Conservation (phyloP, 2,888 invertebrate genomes). For the Synanthedon formicaeformis region DNA sequence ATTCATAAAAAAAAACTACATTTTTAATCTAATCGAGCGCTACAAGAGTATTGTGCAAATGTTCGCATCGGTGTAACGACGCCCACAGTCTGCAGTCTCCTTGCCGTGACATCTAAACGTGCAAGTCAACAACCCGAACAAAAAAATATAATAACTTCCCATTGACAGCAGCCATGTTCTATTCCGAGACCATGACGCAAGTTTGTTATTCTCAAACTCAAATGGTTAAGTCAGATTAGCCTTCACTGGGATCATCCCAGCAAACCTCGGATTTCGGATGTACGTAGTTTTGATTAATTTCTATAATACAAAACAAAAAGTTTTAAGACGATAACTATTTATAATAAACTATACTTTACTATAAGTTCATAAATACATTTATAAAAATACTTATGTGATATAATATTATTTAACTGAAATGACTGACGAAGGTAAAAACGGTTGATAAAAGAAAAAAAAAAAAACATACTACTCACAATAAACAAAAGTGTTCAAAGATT, state of each 20-base stretch:
- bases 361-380: no score
- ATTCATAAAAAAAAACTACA: no score
- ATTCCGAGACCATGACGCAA: conserved; percentile 59
- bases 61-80: conserved; percentile 15
- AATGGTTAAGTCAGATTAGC: background rate
- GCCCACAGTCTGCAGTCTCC: conserved; percentile 31
- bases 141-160: conserved; percentile 55
- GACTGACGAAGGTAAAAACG: no score
- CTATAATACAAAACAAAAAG: no score
- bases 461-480: no score
- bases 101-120: conserved; percentile 61
- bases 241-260: background rate
- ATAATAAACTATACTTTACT: no score
- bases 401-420: no score
- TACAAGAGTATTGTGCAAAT: conserved; percentile 3
- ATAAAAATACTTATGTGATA: no score
- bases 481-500: no score
- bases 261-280: background rate
- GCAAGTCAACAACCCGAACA: conserved; percentile 59
- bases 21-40: background rate
- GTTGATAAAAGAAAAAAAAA: no score
- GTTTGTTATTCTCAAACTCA: conserved; percentile 6
- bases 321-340: no score
- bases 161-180: conserved; percentile 48
- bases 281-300: no score